Evolutionary conservation across 2,797 vertebrate species (phyloP).

Genomic region (Anguilla pacifica): DNA sequence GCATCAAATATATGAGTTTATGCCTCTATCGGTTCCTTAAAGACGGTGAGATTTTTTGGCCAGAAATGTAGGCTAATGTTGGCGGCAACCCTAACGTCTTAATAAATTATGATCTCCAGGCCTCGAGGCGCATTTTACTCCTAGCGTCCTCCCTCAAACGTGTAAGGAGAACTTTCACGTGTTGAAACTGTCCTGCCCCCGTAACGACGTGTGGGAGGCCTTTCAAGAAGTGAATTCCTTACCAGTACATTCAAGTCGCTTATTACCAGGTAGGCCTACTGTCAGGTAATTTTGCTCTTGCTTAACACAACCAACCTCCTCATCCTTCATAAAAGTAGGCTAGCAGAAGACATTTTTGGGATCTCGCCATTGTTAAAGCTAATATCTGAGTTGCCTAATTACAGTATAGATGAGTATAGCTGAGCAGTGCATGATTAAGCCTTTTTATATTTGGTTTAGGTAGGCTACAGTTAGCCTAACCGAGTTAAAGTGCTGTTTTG

Average conservation of each 20-base stretch:
- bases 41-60: slow-evolving; percentile 76
- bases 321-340: not conserved
- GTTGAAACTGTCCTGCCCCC: slow-evolving; percentile 75
- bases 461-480: too few species aligned
- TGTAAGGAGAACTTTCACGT: slow-evolving; percentile 77
- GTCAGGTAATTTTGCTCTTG: not conserved
- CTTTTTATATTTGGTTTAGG: too few species aligned
- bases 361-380: too few species aligned
- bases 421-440: too few species aligned
- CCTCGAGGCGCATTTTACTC: slow-evolving; percentile 68
- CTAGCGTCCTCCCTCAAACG: slow-evolving; percentile 76
- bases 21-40: slow-evolving; percentile 78
- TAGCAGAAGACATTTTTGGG: too few species aligned
- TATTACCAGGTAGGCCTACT: slow-evolving; percentile 76
- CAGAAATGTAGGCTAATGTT: slow-evolving; percentile 57
- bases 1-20: slow-evolving; percentile 73
- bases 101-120: slow-evolving; percentile 59
- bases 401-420: too few species aligned
- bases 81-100: slow-evolving; percentile 27
- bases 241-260: slow-evolving; percentile 84
- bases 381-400: too few species aligned
- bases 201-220: slow-evolving; percentile 73
- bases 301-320: not conserved
- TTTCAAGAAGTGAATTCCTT: slow-evolving; percentile 78
- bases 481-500: too few species aligned